These are phyloP conservation scores for Noctuana brunneofusca DNA, from an alignment of 2,888 invertebrate species.

Conservation along the genomic window DNA sequence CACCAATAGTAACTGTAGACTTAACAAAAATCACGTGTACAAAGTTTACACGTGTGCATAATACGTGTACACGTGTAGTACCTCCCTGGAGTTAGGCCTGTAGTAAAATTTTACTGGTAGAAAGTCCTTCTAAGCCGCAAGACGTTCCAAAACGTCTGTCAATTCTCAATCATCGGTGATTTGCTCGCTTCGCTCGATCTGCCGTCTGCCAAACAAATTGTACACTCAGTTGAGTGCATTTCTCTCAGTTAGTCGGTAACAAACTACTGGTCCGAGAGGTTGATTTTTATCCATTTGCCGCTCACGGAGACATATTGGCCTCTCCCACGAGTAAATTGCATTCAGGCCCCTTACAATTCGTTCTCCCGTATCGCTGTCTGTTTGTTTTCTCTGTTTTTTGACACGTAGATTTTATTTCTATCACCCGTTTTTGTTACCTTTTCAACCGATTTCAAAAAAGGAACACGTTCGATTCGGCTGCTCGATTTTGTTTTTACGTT, in stretches of 20 bases:
- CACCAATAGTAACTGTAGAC: no score
- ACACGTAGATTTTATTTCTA: not conserved
- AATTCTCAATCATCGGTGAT: no score
- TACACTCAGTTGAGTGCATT: slow-evolving; percentile 13
- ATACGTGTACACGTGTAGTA: no score
- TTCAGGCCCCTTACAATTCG: slow-evolving; percentile 49
- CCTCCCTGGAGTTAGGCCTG: no score
- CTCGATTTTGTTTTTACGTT: no score
- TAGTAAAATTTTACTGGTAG: no score
- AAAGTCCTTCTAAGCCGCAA: no score
- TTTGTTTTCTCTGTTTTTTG: not conserved
- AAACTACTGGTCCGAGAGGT: slow-evolving; percentile 35
- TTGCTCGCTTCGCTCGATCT: not conserved
- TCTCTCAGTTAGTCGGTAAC: slow-evolving; percentile 32
- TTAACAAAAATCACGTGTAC: no score
- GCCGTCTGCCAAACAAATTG: slow-evolving; percentile 8
- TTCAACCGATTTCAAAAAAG: no score
- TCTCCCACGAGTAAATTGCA: slow-evolving; percentile 53
- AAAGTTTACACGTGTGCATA: no score
- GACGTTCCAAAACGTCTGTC: no score
- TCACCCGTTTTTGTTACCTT: not conserved
- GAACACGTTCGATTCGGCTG: no score
- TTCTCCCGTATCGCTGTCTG: slow-evolving; percentile 44
- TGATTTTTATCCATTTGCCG: slow-evolving; percentile 43
- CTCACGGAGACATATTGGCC: slow-evolving; percentile 52